Evolutionary conservation across 2,113 vertebrate genomes (phyloP).

Genomic region (Notothenia rossii): DNA sequence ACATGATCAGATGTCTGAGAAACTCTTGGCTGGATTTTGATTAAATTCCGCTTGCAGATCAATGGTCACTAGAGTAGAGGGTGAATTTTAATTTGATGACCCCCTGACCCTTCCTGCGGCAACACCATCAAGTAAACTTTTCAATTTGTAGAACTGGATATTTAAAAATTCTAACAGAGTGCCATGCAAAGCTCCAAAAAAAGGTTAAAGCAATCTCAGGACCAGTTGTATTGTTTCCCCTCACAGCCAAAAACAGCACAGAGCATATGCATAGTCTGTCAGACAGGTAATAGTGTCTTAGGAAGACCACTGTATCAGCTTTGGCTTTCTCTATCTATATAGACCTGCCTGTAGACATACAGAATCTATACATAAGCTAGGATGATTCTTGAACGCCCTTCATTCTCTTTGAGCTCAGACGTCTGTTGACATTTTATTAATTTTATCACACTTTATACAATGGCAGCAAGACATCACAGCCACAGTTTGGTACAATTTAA

Average conservation of each 20-base stretch:
- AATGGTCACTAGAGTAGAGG: slow-evolving; percentile 10
- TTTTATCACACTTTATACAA: slow-evolving; percentile 36
- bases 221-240: neutral
- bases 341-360: slow-evolving; percentile 1
- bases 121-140: slow-evolving; percentile 3
- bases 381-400: slow-evolving; percentile 18
- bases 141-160: slow-evolving; percentile 5
- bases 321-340: slow-evolving; percentile 12
- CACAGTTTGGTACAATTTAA: slow-evolving; percentile 28
- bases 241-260: neutral
- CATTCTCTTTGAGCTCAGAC: neutral
- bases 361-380: too few relatives aligned
- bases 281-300: neutral
- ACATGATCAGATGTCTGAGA: slow-evolving; percentile 15
- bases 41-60: slow-evolving; percentile 31
- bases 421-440: slow-evolving; percentile 26
- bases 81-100: slow-evolving; percentile 23
- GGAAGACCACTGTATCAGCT: neutral
- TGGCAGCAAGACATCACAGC: slow-evolving; percentile 31
- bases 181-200: neutral
- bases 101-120: neutral
- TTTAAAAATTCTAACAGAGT: slow-evolving; percentile 10
- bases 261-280: neutral
- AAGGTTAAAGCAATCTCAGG: neutral
- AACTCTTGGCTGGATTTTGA: slow-evolving; percentile 10